phyloP scores from a whole-genome alignment of 2,888 invertebrate species.

The Penaeus monodon region DNA sequence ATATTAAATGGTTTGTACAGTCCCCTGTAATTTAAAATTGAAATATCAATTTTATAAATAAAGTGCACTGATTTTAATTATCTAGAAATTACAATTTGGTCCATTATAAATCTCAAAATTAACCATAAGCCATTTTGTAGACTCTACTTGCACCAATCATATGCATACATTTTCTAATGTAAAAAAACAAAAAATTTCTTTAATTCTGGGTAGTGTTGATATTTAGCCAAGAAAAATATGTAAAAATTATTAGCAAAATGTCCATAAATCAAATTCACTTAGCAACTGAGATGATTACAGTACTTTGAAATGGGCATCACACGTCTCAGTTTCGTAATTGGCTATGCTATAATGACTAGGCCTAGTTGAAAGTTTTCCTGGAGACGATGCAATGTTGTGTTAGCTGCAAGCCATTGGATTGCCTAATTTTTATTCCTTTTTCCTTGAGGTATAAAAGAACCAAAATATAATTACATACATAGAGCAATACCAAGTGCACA shows the following conservation, averaged over 20 bases:
- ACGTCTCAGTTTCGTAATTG: conserved; percentile 14
- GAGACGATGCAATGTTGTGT: not conserved
- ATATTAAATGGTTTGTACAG: conserved; percentile 16
- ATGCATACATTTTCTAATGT: not conserved
- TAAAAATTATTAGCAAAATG: not conserved
- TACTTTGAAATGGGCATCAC: conserved; percentile 4
- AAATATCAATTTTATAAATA: conserved; percentile 1
- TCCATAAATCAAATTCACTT: no score
- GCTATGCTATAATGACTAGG: conserved; percentile 29
- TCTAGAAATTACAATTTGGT: conserved; percentile 19
- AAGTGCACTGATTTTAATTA: not conserved
- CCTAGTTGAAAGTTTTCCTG: conserved; percentile 23
- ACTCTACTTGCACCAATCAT: conserved; percentile 16
- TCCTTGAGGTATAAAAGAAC: conserved; percentile 11
- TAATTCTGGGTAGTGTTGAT: not conserved
- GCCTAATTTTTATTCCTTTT: not conserved
- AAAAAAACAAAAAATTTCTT: not conserved
- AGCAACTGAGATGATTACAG: no score
- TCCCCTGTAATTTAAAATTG: not conserved
- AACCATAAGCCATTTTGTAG: conserved; percentile 3
- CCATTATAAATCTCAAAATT: conserved; percentile 17
- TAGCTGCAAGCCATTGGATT: not conserved
- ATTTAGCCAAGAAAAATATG: conserved; percentile 2
- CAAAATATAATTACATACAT: conserved; percentile 31
- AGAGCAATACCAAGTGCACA: conserved; percentile 40